Base-by-base conservation (phyloP, 2,888 invertebrate genomes). In the Osmoderma eremita region DNA sequence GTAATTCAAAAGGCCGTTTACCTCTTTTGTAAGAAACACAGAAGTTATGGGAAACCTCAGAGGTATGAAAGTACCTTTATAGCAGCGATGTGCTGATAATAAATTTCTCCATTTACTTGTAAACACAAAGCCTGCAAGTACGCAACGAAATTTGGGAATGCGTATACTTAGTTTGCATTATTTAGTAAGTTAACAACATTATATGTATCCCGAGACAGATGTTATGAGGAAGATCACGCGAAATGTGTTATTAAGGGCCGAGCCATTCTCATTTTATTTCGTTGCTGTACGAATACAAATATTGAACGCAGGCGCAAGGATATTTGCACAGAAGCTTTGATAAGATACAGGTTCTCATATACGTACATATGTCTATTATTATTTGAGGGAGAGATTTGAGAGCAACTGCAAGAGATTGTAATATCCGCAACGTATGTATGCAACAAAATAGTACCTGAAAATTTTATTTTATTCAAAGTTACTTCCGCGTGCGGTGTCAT, bases 381-480 rank as follows among this genome's bases (percentile, higher is more conserved):
- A 24, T 24, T 3, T 24, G 5, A 5, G 24, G 24, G 5, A 24
- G 24, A 24, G 24, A n/a, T n/a, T n/a, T n/a, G 24, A 50, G n/a
- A 30, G 22, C 30, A 53, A 38, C 8, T 53, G 10, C 6, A 38
- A 18, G 36, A 51, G 30, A 36, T 6, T 22, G 17, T 53, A 53
- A 53, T 12, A 15, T 53, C 20, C 38, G 18, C 8, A 53, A 53
- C 10, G 18, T 53, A 53, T 15, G 38, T 15, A 24, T 50, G 50
- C 50, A 50, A 22, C 50, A 50, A 50, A 50, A 50, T 50, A 36
- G 20, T 53, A 17, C 12, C 38, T 38, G 18, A 53, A 53, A 53
- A n/a, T 53, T 53, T 53, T 13, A 53, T 51, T 51, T 51, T 30
- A 17, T 30, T 15, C 24, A 10, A 36, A 12, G 39, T 38, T 12